Base-by-base conservation (phyloP, 2,113 vertebrate species). In the Neoarius graeffei region DNA sequence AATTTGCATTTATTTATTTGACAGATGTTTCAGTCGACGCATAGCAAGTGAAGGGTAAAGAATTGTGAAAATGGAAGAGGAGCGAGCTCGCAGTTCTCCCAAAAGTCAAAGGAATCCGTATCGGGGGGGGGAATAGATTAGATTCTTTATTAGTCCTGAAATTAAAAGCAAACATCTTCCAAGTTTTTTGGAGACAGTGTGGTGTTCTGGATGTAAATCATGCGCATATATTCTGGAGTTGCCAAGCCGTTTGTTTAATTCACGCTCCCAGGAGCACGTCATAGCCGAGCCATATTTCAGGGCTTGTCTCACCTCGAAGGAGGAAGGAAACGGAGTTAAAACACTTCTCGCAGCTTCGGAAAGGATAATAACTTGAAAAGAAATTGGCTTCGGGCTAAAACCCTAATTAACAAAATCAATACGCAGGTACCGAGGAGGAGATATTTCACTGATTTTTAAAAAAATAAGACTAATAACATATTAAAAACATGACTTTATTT, bases 331-430 rank as follows among this genome's bases (percentile, higher is more conserved):
- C 11, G 0, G 23, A 79, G 50, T 56, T 54, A 27, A 76, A 79
- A 15, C 50, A 77, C 74, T 52, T 79, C 76, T 76, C 48, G 42
- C 42, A 50, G 73, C 73, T 76, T 20, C 23, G 50, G 73, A 76
- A 76, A 76, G 73, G 48, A 48, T 76, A 52, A 79, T 79, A 56
- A 54, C 76, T 56, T 27, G 50, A 27, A 50, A 27, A 56, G 50
- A 27, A 50, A 27, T 56, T 79, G 76, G 50, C 76, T 54, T 79
- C n/a, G 56, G 50, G 50, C 50, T n/a, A n/a, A 79, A 79, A 79
- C 48, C 50, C 50, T 56, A 79, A 79, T 79, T 79, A 79, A 56
- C 23, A 3, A n/a, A 27, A 54, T 79, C 76, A 56, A 79, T 79
- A 56, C 13, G 3, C 25, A 3, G 42, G 20, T 52, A 25, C 23